Conservation (phyloP, 1,140 invertebrate species). For the Brachionus calyciflorus region DNA sequence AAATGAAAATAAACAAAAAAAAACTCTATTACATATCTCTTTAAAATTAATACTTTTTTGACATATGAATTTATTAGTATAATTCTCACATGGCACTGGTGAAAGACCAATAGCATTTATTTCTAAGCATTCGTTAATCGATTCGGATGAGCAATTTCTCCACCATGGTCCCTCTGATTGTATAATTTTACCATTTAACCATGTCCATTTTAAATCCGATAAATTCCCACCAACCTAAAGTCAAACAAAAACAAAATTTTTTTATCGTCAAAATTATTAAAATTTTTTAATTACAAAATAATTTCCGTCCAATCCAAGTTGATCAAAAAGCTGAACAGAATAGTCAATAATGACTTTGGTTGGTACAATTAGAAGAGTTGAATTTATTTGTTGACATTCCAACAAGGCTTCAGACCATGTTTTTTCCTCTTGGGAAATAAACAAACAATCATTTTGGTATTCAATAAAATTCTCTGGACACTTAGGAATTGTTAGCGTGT, state of each 20-base stretch:
- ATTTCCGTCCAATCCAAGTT: constrained; percentile 1
- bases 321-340: background rate
- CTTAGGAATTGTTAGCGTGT: background rate
- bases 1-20: no score
- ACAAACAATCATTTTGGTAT: background rate
- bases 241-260: background rate
- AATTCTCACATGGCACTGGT: background rate
- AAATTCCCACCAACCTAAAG: background rate
- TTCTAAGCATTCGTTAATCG: background rate
- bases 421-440: background rate
- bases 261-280: background rate
- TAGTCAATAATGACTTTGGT: background rate
- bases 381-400: background rate
- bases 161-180: background rate
- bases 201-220: background rate
- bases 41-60: background rate
- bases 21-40: no score
- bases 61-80: background rate
- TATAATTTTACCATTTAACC: background rate
- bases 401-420: background rate
- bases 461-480: background rate
- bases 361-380: background rate
- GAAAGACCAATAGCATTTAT: background rate
- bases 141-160: background rate
- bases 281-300: constrained; percentile 1